These are phyloP conservation scores for Chelonoidis abingdonii DNA, from an alignment of 2,113 vertebrate genomes.

Conservation along the genomic window DNA sequence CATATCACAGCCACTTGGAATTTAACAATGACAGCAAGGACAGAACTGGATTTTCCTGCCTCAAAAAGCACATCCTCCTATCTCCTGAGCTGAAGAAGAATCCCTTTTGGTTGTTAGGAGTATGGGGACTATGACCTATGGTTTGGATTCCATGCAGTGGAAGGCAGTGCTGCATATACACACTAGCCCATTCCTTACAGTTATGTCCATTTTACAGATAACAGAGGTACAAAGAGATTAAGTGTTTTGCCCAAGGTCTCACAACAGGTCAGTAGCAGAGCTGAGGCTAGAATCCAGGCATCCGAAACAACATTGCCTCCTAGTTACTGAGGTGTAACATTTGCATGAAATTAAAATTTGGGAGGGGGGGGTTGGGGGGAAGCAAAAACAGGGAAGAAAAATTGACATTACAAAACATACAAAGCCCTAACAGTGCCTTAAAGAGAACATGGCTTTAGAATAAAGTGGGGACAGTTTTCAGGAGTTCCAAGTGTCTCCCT, in stretches of 20 bases:
- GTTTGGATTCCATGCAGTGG: neutral
- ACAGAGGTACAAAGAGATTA: neutral
- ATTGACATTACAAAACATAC: neutral
- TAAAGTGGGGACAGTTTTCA: neutral
- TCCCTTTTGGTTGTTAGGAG: neutral
- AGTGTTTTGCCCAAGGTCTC: neutral
- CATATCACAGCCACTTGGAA: neutral
- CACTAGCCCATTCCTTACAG: neutral
- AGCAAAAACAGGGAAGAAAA: neutral
- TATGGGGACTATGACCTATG: neutral
- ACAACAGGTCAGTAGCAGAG: neutral
- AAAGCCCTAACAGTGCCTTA: neutral
- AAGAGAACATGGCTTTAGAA: neutral
- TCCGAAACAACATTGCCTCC: neutral
- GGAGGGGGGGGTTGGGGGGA: too few relatives aligned
- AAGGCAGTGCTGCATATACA: neutral
- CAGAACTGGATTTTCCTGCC: neutral
- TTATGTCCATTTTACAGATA: neutral
- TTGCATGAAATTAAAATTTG: neutral
- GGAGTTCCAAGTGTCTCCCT: neutral
- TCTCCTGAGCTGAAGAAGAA: neutral
- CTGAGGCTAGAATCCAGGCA: neutral
- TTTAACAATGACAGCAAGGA: neutral
- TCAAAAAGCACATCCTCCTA: neutral
- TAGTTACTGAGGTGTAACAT: neutral